Evolutionary conservation across 2,888 invertebrate genomes (phyloP).

Genomic region (Timema cristinae): DNA sequence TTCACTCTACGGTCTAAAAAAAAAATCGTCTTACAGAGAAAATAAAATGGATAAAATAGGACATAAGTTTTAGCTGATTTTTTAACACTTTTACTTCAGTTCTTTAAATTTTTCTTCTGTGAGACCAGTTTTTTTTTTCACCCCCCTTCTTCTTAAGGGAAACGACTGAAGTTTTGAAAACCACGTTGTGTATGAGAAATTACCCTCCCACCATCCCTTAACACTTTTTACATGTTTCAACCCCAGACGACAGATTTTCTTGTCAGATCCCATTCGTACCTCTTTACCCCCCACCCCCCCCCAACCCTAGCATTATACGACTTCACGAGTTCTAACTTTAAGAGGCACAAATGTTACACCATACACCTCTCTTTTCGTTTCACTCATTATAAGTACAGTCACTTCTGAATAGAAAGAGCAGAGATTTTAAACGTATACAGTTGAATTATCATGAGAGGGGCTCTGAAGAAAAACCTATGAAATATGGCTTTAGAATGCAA

Average conservation of each 20-base stretch:
- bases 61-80: conserved; percentile 8
- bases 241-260: conserved; percentile 2
- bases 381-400: too few species aligned
- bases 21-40: conserved; percentile 11
- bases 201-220: background rate
- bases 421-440: too few species aligned
- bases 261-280: conserved; percentile 3
- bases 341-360: too few species aligned
- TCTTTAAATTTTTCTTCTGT: conserved; percentile 13
- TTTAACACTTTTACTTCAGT: conserved; percentile 12
- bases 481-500: too few species aligned
- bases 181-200: conserved; percentile 1
- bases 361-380: too few species aligned
- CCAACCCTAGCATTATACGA: too few species aligned
- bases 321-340: too few species aligned
- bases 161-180: conserved; percentile 3
- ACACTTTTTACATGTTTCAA: background rate
- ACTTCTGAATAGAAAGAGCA: too few species aligned
- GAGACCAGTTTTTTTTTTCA: background rate
- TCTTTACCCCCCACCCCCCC: too few species aligned
- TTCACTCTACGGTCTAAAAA: background rate
- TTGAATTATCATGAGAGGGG: too few species aligned
- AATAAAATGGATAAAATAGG: conserved; percentile 5
- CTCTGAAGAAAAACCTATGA: too few species aligned
- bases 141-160: background rate